These are phyloP conservation scores for Tolmerus cingulatus DNA, from an alignment of 2,888 invertebrate species.

Conservation along the genomic window DNA sequence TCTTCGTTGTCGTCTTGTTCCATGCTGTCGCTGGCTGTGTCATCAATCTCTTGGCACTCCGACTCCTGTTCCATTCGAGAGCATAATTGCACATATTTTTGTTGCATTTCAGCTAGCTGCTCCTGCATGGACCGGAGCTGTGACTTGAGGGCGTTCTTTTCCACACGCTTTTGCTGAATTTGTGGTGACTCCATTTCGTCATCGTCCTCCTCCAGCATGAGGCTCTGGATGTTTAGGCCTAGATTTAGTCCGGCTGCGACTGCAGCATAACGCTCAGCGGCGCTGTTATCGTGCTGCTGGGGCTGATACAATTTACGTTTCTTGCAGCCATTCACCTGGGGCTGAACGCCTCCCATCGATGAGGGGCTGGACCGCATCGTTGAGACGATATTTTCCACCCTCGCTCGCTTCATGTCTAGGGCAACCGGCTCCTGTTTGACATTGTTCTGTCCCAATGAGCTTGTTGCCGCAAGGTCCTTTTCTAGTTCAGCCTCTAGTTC, in stretches of 20 bases:
- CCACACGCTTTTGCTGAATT: slow-evolving; percentile 83
- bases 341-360: slow-evolving; percentile 71
- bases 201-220: slow-evolving; percentile 76
- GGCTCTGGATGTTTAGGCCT: slow-evolving; percentile 67
- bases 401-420: slow-evolving; percentile 87
- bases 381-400: slow-evolving; percentile 94
- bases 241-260: slow-evolving; percentile 67
- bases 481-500: slow-evolving; percentile 72
- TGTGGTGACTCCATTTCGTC: slow-evolving; percentile 80
- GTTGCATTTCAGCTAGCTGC: slow-evolving; percentile 89
- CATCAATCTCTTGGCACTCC: slow-evolving; percentile 78
- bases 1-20: slow-evolving; percentile 66
- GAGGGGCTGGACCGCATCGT: slow-evolving; percentile 87
- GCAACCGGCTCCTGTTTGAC: slow-evolving; percentile 67
- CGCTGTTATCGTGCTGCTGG: slow-evolving; percentile 82
- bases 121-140: slow-evolving; percentile 88
- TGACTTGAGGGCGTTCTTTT: slow-evolving; percentile 85
- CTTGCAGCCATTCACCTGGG: slow-evolving; percentile 86
- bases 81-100: slow-evolving; percentile 87
- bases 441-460: slow-evolving; percentile 43
- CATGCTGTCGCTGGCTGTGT: slow-evolving; percentile 73
- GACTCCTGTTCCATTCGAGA: slow-evolving; percentile 84
- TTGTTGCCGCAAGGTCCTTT: slow-evolving; percentile 61
- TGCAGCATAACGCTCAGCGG: slow-evolving; percentile 70
- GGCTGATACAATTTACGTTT: slow-evolving; percentile 96